phyloP scores from a whole-genome alignment of 2,113 vertebrate species.

The Labeo catla region DNA sequence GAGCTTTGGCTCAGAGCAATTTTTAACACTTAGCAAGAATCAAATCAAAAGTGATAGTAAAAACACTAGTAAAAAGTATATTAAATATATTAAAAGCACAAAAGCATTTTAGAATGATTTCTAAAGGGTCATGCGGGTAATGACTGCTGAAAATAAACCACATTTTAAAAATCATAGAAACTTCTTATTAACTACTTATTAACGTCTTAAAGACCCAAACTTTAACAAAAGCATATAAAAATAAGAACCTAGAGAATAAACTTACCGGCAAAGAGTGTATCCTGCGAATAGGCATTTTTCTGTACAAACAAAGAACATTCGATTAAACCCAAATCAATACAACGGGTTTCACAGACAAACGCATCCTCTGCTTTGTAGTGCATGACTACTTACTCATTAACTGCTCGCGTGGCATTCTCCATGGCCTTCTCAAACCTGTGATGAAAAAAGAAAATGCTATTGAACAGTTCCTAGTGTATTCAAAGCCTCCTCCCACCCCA shows the following conservation, averaged over 20 bases:
- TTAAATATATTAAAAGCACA: background rate
- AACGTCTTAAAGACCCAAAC: background rate
- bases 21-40: background rate
- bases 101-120: background rate
- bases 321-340: background rate
- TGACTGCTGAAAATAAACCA: background rate
- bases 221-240: background rate
- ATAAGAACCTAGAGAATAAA: background rate
- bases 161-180: background rate
- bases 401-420: conserved; percentile 65
- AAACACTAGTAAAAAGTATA: background rate
- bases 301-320: conserved; percentile 56
- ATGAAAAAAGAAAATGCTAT: conserved; percentile 7
- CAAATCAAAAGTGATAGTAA: background rate
- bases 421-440: conserved; percentile 83
- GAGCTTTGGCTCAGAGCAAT: background rate
- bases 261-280: conserved; percentile 89
- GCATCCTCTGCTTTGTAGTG: background rate
- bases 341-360: background rate
- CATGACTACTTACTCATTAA: conserved; percentile 77
- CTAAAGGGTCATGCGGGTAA: background rate
- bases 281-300: conserved; percentile 80
- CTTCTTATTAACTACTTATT: too few relatives aligned
- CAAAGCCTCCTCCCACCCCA: background rate
- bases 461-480: background rate